phyloP scores from a whole-genome alignment of 1,140 invertebrate species.

The Megalopta genalis region DNA sequence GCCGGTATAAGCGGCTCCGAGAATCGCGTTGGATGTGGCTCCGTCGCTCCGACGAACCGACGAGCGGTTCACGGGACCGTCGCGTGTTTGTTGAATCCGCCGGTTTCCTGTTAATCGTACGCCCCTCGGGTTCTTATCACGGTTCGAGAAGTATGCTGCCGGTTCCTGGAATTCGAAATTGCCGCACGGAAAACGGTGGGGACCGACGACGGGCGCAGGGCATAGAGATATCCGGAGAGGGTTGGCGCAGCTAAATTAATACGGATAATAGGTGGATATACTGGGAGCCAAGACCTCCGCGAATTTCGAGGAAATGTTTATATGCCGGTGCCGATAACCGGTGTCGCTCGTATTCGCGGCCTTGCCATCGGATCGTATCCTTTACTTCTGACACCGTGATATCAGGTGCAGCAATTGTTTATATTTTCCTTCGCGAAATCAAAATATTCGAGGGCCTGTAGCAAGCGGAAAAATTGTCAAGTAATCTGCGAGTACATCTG shows the following conservation, averaged over 20 bases:
- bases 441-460: too few species aligned
- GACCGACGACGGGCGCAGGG: neutral
- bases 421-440: too few species aligned
- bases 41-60: neutral
- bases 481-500: too few species aligned
- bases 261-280: slow-evolving; percentile 1
- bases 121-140: slow-evolving; percentile 22
- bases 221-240: slow-evolving; percentile 17
- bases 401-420: too few species aligned
- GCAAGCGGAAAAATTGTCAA: too few species aligned
- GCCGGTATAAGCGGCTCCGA: neutral
- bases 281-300: neutral
- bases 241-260: slow-evolving; percentile 37
- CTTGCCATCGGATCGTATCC: too few species aligned
- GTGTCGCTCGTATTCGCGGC: too few species aligned
- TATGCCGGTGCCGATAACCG: neutral
- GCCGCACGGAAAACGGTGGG: neutral
- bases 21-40: neutral
- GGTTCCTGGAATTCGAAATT: slow-evolving; percentile 47
- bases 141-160: slow-evolving; percentile 15
- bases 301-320: slow-evolving; percentile 43
- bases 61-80: neutral
- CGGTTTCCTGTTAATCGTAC: slow-evolving; percentile 28
- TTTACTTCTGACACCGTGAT: too few species aligned
- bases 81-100: slow-evolving; percentile 14